Evolutionary conservation across 2,797 vertebrate species (phyloP).

Genomic region (Nothura maculosa): DNA sequence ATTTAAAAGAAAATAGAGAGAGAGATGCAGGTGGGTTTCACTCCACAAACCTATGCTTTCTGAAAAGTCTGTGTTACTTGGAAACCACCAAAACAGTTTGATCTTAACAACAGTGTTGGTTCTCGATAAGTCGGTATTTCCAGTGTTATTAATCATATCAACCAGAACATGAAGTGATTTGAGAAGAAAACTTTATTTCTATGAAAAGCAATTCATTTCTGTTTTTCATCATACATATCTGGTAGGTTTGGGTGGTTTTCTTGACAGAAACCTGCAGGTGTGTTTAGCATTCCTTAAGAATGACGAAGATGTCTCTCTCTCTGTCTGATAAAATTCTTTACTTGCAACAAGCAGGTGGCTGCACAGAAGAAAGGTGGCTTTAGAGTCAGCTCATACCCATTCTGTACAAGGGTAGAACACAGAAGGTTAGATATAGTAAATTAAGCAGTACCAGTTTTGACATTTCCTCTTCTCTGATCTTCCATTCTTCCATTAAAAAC

Average conservation of each 20-base stretch:
- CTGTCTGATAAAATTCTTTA: background rate
- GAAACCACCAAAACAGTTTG: background rate
- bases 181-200: background rate
- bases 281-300: background rate
- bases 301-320: background rate
- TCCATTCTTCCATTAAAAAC: background rate
- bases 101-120: background rate
- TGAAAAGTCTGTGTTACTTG: background rate
- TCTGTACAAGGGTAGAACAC: background rate
- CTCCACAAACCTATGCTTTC: background rate
- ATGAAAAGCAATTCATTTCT: background rate
- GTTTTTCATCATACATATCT: background rate
- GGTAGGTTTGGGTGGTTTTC: background rate
- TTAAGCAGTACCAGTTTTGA: background rate
- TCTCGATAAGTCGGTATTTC: background rate
- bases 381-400: background rate
- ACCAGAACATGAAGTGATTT: background rate
- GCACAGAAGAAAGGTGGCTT: background rate
- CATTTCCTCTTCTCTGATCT: background rate
- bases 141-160: background rate
- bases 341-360: background rate
- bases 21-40: background rate
- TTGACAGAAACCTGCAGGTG: background rate
- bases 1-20: background rate
- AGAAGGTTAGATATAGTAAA: accelerated